phyloP scores from a whole-genome alignment of 2,888 invertebrate species.

The Eupithecia vulgata region DNA sequence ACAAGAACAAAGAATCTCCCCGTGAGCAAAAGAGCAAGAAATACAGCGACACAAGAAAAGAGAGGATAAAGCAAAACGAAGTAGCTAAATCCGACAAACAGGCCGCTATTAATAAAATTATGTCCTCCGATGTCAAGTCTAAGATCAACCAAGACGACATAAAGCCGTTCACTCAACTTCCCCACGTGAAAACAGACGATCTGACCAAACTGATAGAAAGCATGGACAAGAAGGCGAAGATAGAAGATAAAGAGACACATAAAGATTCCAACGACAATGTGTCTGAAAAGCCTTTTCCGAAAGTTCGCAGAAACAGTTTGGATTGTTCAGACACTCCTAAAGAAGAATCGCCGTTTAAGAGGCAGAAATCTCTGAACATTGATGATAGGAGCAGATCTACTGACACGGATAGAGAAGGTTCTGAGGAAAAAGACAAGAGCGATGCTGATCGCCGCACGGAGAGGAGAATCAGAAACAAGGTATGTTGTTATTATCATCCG shows the following conservation, averaged over 20 bases:
- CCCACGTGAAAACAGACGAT: conserved; percentile 80
- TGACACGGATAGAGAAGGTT: conserved; percentile 82
- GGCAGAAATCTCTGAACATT: conserved; percentile 79
- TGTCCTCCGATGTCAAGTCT: conserved; percentile 67
- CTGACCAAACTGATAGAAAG: conserved; percentile 76
- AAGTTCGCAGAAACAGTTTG: conserved; percentile 70
- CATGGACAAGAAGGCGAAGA: conserved; percentile 74
- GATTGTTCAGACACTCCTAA: conserved; percentile 69
- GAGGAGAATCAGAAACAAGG: conserved; percentile 87
- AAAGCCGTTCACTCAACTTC: conserved; percentile 80
- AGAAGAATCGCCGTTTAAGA: conserved; percentile 71
- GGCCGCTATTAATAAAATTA: conserved; percentile 68
- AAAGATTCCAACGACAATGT: conserved; percentile 72
- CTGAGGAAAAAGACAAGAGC: conserved; percentile 79
- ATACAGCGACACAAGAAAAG: conserved; percentile 79
- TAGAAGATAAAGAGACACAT: conserved; percentile 61
- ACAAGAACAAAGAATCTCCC: conserved; percentile 75
- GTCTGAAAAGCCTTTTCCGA: conserved; percentile 53
- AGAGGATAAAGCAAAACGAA: conserved; percentile 68
- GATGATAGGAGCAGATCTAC: conserved; percentile 83
- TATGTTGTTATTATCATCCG: conserved; percentile 44
- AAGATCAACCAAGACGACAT: conserved; percentile 75
- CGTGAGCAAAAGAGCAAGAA: conserved; percentile 78
- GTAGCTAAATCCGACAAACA: conserved; percentile 71
- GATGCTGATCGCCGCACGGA: conserved; percentile 84